Conservation (phyloP, 2,113 vertebrate genomes). For the Oreochromis niloticus region DNA sequence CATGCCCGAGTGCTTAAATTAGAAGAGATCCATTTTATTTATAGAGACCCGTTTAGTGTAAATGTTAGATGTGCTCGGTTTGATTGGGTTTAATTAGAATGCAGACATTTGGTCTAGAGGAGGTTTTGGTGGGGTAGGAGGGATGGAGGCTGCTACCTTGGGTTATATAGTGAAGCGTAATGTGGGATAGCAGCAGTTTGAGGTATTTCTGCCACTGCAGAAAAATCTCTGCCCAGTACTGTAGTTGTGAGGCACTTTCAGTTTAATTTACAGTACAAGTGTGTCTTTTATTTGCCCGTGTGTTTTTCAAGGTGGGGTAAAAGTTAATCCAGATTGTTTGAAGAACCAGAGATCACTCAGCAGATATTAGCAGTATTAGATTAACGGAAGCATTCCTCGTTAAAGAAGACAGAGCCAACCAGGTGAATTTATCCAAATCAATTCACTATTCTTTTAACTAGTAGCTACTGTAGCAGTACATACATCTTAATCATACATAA, state of each 20-base stretch:
- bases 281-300: not conserved
- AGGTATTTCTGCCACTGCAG: slow-evolving; percentile 9
- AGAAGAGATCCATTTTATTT: slow-evolving; percentile 50
- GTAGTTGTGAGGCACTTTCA: not conserved
- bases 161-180: not conserved
- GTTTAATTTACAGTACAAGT: not conserved
- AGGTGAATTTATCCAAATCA: not conserved
- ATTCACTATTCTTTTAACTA: not conserved
- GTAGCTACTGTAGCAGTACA: not conserved
- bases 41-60: slow-evolving; percentile 43
- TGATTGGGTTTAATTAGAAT: slow-evolving; percentile 43
- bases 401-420: not conserved
- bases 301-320: not conserved
- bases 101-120: not conserved
- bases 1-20: slow-evolving; percentile 39
- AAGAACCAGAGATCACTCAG: not conserved
- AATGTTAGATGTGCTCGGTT: slow-evolving; percentile 32
- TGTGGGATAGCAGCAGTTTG: not conserved
- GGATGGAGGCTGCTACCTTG: not conserved
- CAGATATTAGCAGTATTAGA: not conserved
- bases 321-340: not conserved
- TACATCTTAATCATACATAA: not conserved
- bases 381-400: not conserved
- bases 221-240: not conserved
- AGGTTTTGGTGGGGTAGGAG: not conserved